A percentile compares a stretch with the other conserved stretches of the same genome.
Evolutionary conservation across 2,113 vertebrate genomes (phyloP).

Genomic region (Tragelaphus imberbis): DNA sequence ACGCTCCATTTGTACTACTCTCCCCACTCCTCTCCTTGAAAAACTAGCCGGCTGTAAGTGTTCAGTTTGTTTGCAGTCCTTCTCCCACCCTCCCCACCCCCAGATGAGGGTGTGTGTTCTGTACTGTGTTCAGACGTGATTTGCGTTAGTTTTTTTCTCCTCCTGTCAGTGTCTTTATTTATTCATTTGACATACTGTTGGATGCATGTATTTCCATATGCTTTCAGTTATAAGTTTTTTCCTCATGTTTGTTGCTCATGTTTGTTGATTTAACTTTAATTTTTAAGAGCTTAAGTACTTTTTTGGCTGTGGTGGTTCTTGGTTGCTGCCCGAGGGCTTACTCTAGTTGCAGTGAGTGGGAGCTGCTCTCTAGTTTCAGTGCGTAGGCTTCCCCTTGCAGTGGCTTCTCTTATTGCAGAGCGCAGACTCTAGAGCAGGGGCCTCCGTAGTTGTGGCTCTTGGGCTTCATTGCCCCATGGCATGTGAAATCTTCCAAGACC

Average conservation of each 20-base stretch:
- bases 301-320: background rate
- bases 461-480: background rate
- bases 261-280: background rate
- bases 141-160: background rate
- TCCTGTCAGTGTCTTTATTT: background rate
- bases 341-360: background rate
- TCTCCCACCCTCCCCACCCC: background rate
- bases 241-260: background rate
- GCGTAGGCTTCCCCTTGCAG: background rate
- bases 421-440: background rate
- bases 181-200: background rate
- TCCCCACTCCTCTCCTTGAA: background rate
- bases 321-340: background rate
- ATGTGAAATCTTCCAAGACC: background rate
- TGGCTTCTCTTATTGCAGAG: background rate
- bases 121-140: background rate
- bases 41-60: background rate
- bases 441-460: background rate
- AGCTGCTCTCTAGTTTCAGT: background rate
- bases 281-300: background rate
- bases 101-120: rapidly evolving
- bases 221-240: background rate
- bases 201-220: background rate
- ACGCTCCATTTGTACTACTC: background rate
- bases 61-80: background rate